Base-by-base conservation (phyloP, 2,113 vertebrate species). In the Probosciger aterrimus region DNA sequence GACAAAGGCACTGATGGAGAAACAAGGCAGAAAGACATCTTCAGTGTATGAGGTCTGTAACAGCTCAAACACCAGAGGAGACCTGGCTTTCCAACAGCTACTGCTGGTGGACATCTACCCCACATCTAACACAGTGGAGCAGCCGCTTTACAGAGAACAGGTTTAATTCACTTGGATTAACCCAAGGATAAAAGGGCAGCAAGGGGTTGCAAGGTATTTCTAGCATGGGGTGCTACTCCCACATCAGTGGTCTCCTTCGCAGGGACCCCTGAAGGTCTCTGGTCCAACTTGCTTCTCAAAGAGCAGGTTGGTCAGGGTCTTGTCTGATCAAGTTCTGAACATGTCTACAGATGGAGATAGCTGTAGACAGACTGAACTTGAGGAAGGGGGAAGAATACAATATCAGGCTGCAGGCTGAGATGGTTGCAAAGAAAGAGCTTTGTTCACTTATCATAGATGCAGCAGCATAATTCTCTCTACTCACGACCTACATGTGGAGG, bases 401-500 rank as follows among this genome's bases (percentile, higher is more conserved):
- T 4, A 11, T 22, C 67, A 62, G 27, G 31, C 28, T 91, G 4
- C 59, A 53, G 41, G 2, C 3, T 39, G 70, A 73, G 84, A 3
- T 3, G n/a, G 24, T 9, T 2, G 0, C 43, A 74, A 62, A 53
- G 67, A 23, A 6, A 0, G 20, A 71, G 19, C 23, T 39, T 23
- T 60, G 52, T 24, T 74, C 41, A 12, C 39, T 28, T 33, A 5
- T 35, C 52, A 5, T 4, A 41, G 65, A 11, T 1, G 27, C 43
- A 8, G 0, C 2, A 2, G 22, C 37, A 41, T 5, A 10, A 17
- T 0, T 27, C 3, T 33, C 52, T 47, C 14, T 69, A 57, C 89
- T 92, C 91, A 92, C 10, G 18, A 96, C 98, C 97, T 96, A 99
- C 99, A 74, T 91, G 99, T 99, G 43, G 98, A 98, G 82, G 97